Conservation (phyloP, 23 tunicate genomes). For the Halocynthia roretzi region DNA sequence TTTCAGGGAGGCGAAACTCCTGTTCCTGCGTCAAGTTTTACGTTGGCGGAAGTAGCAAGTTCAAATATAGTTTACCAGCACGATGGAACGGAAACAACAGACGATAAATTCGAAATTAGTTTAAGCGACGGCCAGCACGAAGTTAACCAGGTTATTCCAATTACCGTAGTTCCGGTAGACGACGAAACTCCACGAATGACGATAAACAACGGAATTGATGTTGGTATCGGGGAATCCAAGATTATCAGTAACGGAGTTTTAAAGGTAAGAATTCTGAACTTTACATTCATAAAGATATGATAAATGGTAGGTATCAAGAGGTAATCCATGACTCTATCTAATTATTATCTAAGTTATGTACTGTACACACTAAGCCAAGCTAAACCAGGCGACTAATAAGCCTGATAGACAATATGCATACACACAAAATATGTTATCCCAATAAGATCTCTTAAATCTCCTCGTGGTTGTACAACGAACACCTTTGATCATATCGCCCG, state of each 20-base stretch:
- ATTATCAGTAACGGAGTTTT: conserved; percentile 49
- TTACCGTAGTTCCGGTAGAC: conserved; percentile 85
- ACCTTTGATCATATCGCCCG: no score
- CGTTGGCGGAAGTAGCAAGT: conserved; percentile 50
- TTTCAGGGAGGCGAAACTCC: conserved; percentile 12
- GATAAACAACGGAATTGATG: conserved; percentile 89
- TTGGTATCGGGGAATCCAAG: conserved; percentile 56
- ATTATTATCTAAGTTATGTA: no score
- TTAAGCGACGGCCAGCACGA: conserved; percentile 84
- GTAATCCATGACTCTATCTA: no score
- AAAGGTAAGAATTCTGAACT: conserved; percentile 28
- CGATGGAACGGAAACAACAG: conserved; percentile 92
- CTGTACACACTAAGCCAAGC: no score
- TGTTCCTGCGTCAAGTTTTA: conserved; percentile 4
- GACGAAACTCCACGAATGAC: conserved; percentile 98
- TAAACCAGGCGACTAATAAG: no score
- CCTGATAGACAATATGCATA: no score
- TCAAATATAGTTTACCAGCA: conserved; percentile 71
- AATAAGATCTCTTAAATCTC: no score
- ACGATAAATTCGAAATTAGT: conserved; percentile 67
- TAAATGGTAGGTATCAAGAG: no score
- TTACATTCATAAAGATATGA: neutral
- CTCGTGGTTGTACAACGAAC: no score
- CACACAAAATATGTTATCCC: no score
- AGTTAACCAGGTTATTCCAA: conserved; percentile 52